Evolutionary conservation across 23 tunicate genomes (phyloP), one percentile per base, ranked within the genome.

Genomic region (Diplosoma virens): DNA sequence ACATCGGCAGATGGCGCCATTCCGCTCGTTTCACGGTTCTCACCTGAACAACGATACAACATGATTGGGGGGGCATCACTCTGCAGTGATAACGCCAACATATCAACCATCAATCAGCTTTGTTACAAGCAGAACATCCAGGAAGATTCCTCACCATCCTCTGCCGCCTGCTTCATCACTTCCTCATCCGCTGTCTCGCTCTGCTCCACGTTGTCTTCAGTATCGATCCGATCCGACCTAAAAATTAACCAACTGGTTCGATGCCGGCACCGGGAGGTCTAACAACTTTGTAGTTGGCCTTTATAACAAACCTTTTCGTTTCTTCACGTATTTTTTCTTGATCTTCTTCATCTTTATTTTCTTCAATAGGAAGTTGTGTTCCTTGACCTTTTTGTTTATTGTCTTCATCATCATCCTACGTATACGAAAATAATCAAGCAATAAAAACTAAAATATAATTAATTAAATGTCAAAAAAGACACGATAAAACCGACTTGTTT

Each of bases 1-100:
- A 54, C 59, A 27, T 86, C 92, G 34, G 58, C 67, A 29, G 92
- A 86, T 3, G 92, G 87, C 55, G 87, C 87, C 18, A 50, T 33
- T 25, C 87, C 87, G 2, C 61, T 30, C 1, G 30, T 74, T 47
- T 82, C 74, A 3, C 75, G 75, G 29, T 82, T 75, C 48, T 73
- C 75, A 1, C 87, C 87, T 82, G 2, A 1, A 27, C 35, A 61
- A 61, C n/a, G n/a, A n/a, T n/a, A n/a, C n/a, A n/a, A n/a, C n/a
- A n/a, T n/a, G n/a, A n/a, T n/a, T n/a, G n/a, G n/a, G n/a, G n/a
- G n/a, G n/a, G n/a, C n/a, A n/a, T n/a, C n/a, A n/a, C n/a, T n/a
- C n/a, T n/a, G n/a, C n/a, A n/a, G n/a, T n/a, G n/a, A n/a, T n/a
- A n/a, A n/a, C n/a, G n/a, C n/a, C n/a, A n/a, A n/a, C n/a, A n/a